A percentile compares a stretch with the other conserved stretches of the same genome.
phyloP scores from a whole-genome alignment of 2,888 invertebrate genomes.

The Caenorhabditis parvicauda region DNA sequence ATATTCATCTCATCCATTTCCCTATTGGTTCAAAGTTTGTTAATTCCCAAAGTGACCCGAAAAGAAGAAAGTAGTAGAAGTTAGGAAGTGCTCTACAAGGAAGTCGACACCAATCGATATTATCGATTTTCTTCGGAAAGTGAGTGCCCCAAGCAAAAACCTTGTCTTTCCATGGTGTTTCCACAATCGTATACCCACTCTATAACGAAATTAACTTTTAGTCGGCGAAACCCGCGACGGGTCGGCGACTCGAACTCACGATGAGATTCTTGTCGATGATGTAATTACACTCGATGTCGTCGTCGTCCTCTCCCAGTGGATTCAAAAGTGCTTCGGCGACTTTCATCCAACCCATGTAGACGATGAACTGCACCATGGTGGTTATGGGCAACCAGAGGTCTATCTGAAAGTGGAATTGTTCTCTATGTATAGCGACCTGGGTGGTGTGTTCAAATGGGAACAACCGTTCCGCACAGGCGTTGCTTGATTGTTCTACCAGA shows the following conservation, averaged over 20 bases:
- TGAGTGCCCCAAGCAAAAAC: too few species aligned
- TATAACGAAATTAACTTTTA: conserved; percentile 1
- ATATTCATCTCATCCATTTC: too few species aligned
- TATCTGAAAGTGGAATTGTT: conserved; percentile 27
- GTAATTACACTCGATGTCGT: conserved; percentile 52
- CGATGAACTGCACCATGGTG: conserved; percentile 52
- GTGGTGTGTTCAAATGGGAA: neutral
- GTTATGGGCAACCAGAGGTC: conserved; percentile 55
- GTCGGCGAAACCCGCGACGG: too few species aligned
- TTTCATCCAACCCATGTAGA: conserved; percentile 53
- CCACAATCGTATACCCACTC: neutral
- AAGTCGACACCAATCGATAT: too few species aligned
- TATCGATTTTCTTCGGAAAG: too few species aligned
- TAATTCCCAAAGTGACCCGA: too few species aligned
- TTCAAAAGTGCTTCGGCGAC: conserved; percentile 58
- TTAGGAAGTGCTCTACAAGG: too few species aligned
- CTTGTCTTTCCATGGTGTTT: neutral
- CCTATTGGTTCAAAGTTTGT: too few species aligned
- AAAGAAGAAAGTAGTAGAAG: too few species aligned
- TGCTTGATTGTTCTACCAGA: too few species aligned
- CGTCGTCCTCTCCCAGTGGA: conserved; percentile 52
- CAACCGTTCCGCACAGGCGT: neutral
- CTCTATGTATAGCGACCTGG: too few species aligned
- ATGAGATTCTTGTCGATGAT: conserved; percentile 59
- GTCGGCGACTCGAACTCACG: too few species aligned